Conservation (phyloP, 2,888 invertebrate genomes). For the Microchrysa polita region DNA sequence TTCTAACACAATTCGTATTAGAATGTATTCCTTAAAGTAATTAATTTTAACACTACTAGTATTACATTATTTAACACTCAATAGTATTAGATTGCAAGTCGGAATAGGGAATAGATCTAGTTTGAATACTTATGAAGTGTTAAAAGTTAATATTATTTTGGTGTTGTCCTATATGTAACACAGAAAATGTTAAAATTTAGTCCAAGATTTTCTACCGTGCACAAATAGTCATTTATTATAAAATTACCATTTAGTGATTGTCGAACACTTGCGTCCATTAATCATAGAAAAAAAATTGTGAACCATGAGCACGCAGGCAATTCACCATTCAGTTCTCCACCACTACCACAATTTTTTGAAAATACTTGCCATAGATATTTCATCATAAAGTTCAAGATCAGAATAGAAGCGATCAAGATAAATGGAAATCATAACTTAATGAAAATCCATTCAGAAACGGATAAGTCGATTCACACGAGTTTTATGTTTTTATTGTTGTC, state of each 20-base stretch:
- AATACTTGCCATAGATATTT: conserved; percentile 5
- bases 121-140: no score
- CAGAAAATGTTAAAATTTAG: no score
- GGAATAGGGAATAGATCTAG: no score
- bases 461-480: conserved; percentile 19
- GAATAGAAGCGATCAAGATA: conserved; percentile 17
- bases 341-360: neutral
- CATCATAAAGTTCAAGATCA: conserved; percentile 35
- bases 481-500: conserved; percentile 32
- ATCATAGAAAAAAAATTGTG: neutral
- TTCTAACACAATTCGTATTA: no score
- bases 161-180: no score
- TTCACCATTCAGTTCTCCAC: conserved; percentile 9
- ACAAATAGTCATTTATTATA: neutral
- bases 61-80: no score
- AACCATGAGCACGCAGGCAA: neutral
- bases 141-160: no score
- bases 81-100: no score
- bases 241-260: conserved; percentile 20
- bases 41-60: no score
- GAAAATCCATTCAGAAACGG: conserved; percentile 20
- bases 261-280: neutral
- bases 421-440: conserved; percentile 29
- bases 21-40: no score
- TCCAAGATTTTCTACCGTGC: no score